phyloP scores from a whole-genome alignment of 1,140 invertebrate species.

The Riptortus pedestris region DNA sequence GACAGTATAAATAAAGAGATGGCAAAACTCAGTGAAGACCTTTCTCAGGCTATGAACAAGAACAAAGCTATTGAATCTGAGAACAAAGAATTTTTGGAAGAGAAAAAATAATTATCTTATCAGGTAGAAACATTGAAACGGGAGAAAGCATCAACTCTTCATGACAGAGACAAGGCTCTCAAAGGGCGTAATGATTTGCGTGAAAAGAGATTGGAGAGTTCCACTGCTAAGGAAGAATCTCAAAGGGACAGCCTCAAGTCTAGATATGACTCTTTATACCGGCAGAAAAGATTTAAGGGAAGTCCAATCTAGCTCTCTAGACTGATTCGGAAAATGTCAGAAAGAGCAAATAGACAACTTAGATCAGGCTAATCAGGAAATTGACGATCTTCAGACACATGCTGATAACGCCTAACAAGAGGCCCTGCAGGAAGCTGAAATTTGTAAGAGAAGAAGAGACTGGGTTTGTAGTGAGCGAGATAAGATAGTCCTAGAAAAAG shows the following conservation, averaged over 20 bases:
- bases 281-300: conserved; percentile 35
- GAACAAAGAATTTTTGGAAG: too few relatives aligned
- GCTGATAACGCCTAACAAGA: conserved; percentile 74
- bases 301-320: conserved; percentile 34
- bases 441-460: conserved; percentile 48
- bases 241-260: conserved; percentile 41
- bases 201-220: conserved; percentile 62
- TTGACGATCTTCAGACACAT: conserved; percentile 73
- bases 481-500: conserved; percentile 87
- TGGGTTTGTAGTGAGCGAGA: conserved; percentile 94
- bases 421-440: conserved; percentile 81
- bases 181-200: conserved; percentile 70
- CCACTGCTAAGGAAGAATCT: conserved; percentile 42
- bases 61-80: too few relatives aligned
- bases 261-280: conserved; percentile 42
- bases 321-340: conserved; percentile 39
- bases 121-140: conserved; percentile 67
- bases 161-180: too few relatives aligned
- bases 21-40: too few relatives aligned
- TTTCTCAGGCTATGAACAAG: too few relatives aligned
- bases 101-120: conserved; percentile 51
- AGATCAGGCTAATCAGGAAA: too few relatives aligned
- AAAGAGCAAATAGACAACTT: conserved; percentile 64
- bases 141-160: too few relatives aligned
- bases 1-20: too few relatives aligned